phyloP scores from a whole-genome alignment of 35 echinoderm and acorn worm genomes.

The Holothuria glaberrima region DNA sequence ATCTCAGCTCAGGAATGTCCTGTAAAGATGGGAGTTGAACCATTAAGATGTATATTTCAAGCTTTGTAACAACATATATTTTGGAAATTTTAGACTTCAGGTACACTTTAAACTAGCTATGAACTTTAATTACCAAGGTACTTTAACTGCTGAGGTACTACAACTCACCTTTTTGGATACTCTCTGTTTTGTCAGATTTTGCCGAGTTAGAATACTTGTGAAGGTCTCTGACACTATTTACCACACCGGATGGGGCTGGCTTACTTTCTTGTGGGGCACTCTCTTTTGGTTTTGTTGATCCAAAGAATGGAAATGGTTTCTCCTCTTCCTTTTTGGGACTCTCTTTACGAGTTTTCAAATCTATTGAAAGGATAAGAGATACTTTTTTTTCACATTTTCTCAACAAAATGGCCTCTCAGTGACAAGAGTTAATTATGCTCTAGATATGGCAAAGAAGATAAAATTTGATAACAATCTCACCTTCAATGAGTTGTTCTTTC shows the following conservation, averaged over 20 bases:
- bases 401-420: no score
- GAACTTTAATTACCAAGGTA: no score
- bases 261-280: constrained; percentile 35
- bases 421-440: no score
- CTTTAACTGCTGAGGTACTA: no score
- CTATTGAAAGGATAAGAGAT: neutral
- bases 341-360: constrained; percentile 19
- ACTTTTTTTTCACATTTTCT: no score
- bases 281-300: constrained; percentile 72
- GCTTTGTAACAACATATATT: no score
- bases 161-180: neutral
- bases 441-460: no score
- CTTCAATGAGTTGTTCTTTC: constrained; percentile 24
- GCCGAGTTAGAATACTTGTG: constrained; percentile 77
- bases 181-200: constrained; percentile 4
- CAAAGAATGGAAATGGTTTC: constrained; percentile 85
- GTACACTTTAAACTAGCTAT: no score
- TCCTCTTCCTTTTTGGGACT: constrained; percentile 57
- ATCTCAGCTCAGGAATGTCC: no score
- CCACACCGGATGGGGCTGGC: constrained; percentile 20
- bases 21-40: no score
- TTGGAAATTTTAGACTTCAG: no score
- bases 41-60: no score
- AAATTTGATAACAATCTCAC: constrained; percentile 1
- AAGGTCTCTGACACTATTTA: constrained; percentile 84